Conservation (phyloP, 2,797 vertebrate genomes). For the Capromys pilorides region DNA sequence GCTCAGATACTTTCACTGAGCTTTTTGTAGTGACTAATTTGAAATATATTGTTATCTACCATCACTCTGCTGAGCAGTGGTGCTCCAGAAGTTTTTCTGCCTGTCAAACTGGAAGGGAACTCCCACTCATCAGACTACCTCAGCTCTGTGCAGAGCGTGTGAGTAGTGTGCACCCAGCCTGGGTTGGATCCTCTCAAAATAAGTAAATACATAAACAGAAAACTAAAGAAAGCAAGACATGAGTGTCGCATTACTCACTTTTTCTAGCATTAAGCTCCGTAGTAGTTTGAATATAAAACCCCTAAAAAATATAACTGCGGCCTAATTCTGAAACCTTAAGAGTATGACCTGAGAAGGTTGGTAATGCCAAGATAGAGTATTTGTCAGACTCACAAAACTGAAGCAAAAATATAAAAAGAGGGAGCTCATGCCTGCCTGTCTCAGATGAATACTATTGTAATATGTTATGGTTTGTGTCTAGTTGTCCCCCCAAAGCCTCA, state of each 20-base stretch:
- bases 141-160: not conserved
- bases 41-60: not conserved
- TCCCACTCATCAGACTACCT: no score
- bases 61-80: no score
- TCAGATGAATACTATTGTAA: not conserved
- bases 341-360: not conserved
- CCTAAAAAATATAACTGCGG: not conserved
- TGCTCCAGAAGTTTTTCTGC: no score
- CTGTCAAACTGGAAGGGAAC: no score
- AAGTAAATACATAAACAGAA: not conserved
- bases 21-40: not conserved
- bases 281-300: not conserved
- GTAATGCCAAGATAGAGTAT: not conserved
- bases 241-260: not conserved
- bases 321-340: not conserved
- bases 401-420: not conserved
- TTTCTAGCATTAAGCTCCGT: not conserved
- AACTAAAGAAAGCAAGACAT: not conserved
- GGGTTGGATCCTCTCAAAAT: not conserved
- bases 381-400: not conserved
- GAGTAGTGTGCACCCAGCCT: not conserved
- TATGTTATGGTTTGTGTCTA: no score
- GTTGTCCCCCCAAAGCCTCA: no score
- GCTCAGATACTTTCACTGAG: not conserved
- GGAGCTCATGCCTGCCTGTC: not conserved